phyloP scores from a whole-genome alignment of 2,888 invertebrate species.

The Drosophila helvetica region DNA sequence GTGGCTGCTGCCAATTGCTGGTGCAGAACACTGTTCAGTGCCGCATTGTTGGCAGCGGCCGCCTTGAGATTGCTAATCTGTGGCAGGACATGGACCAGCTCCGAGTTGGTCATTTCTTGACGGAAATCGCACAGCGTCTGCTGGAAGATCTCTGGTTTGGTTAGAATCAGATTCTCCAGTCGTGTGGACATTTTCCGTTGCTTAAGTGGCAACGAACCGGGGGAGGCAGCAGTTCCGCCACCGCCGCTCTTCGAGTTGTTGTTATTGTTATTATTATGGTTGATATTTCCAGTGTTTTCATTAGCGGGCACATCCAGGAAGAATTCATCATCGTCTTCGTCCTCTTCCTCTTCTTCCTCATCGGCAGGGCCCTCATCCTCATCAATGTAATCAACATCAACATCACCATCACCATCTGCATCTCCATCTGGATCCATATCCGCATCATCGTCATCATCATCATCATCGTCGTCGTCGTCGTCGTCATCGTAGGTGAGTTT shows the following conservation, averaged over 20 bases:
- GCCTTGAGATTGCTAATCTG: conserved; percentile 81
- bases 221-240: not conserved
- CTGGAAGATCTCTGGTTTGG: conserved; percentile 81
- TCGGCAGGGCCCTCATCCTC: conserved; percentile 76
- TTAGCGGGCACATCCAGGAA: conserved; percentile 68
- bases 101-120: conserved; percentile 81
- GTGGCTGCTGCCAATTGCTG: conserved; percentile 76
- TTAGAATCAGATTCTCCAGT: conserved; percentile 81
- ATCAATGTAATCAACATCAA: conserved; percentile 79
- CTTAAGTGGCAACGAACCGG: conserved; percentile 61
- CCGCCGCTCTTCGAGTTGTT: conserved; percentile 51
- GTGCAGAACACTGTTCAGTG: conserved; percentile 78
- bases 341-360: conserved; percentile 73
- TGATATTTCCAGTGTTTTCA: conserved; percentile 32
- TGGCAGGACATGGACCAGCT: conserved; percentile 82
- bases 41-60: conserved; percentile 66
- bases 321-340: conserved; percentile 71
- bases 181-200: conserved; percentile 79
- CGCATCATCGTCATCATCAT: conserved; percentile 61
- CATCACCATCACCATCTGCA: conserved; percentile 63
- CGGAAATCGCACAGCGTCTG: conserved; percentile 83
- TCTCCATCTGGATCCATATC: conserved; percentile 19
- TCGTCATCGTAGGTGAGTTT: conserved; percentile 64
- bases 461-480: conserved; percentile 62
- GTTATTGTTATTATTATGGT: conserved; percentile 16